Base-by-base conservation (phyloP, 1,140 invertebrate genomes). In the Drosophila baimaii region DNA sequence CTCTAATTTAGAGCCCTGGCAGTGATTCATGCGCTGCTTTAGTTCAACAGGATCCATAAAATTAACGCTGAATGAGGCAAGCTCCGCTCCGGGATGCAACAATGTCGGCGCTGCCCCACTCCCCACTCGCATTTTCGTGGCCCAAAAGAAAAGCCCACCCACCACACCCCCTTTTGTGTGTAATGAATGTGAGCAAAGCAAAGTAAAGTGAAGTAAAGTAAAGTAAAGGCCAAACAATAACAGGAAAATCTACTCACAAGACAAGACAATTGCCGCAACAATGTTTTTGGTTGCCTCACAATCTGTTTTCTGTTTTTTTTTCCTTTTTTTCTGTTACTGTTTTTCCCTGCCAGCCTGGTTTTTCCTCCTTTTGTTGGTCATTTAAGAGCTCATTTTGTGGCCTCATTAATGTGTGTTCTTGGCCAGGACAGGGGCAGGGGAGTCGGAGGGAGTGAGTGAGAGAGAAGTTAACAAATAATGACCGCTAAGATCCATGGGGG, bases 11-110 rank as follows among this genome's bases (percentile, higher is more conserved):
- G 35, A 27, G 23, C 6, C 9, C 15, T 17, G 23, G 46, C 33
- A 54, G 52, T 61, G 63, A 86, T 78, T 81, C 65, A 81, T 81
- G 66, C 44, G 77, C 65, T 77, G 69, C 69, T 77, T 85, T 70
- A 73, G 81, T 70, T 78, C 49, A 71, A 86, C 78, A 70, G 68
- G 64, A 71, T 78, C 81, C 84, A 84, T 85, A 86, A 85, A 86
- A 85, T 86, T 81, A 85, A 75, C 82, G 63, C 73, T 47, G 76
- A 85, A 85, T 74, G 68, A 31, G 68, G 37, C 59, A 23, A 54
- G 19, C 41, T 46, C 13, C 21, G 46, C 23, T 25, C 35, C 51
- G 23, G 51, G 46, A 69, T 66, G 82, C 81, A 86, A 85, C 81
- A 85, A 81, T 81, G 81, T 79, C 56, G 54, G 39, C 43, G 51